Evolutionary conservation across 2,888 invertebrate species (phyloP).

Genomic region (Imbricaverruca yamaguchii): DNA sequence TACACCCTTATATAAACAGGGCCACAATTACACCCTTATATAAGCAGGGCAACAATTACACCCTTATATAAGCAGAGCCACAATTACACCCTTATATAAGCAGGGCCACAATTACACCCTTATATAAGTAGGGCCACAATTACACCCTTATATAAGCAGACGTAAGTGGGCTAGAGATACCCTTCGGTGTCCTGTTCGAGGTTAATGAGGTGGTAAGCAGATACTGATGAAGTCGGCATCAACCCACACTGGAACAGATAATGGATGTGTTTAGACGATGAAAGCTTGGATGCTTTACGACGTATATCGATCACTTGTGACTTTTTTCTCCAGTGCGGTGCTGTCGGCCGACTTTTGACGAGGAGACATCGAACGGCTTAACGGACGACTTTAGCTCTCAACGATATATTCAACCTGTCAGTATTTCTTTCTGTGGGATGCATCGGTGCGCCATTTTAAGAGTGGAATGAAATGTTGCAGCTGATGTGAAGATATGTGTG

Average conservation of each 20-base stretch:
- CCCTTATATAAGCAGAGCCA: neutral
- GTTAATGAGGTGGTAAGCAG: neutral
- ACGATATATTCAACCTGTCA: too few species aligned
- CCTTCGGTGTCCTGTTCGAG: neutral
- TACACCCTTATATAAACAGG: neutral
- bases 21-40: neutral
- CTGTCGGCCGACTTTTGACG: too few species aligned
- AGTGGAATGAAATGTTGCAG: too few species aligned
- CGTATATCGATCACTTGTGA: neutral
- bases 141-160: neutral
- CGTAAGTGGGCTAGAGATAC: neutral
- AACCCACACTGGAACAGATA: neutral
- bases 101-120: neutral
- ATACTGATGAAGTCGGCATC: neutral
- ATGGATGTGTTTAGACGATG: neutral
- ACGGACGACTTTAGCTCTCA: too few species aligned
- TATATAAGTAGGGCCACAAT: neutral
- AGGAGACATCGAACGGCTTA: too few species aligned
- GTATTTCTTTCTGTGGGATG: too few species aligned
- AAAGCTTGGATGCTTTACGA: neutral
- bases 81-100: neutral
- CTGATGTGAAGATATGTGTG: too few species aligned
- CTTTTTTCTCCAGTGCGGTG: too few species aligned
- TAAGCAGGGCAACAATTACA: too few species aligned
- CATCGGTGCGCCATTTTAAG: too few species aligned